Evolutionary conservation across 2,113 vertebrate genomes (phyloP).

Genomic region (Petrocephalus microphthalmus): DNA sequence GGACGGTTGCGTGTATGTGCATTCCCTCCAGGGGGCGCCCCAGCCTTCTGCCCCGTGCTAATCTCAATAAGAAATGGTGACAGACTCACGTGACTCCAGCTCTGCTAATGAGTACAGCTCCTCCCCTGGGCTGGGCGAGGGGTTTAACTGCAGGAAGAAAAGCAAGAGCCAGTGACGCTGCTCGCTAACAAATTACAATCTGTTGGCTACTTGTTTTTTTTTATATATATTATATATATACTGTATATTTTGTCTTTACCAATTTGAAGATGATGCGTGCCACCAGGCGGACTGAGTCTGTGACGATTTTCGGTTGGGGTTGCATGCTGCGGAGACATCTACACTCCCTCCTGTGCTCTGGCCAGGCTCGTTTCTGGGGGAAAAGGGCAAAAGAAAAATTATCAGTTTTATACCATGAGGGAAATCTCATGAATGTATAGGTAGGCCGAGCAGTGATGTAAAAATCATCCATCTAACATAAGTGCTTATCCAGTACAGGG

Average conservation of each 20-base stretch:
- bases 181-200: background rate
- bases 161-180: background rate
- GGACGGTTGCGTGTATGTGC: background rate
- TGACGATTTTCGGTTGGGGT: constrained; percentile 67
- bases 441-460: background rate
- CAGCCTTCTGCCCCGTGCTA: background rate
- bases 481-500: background rate
- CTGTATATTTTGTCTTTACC: constrained; percentile 56
- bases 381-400: background rate
- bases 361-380: constrained; percentile 79
- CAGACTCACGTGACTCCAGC: constrained; percentile 83
- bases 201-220: background rate
- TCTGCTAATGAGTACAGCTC: constrained; percentile 75
- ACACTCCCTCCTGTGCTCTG: constrained; percentile 81
- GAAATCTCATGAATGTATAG: background rate
- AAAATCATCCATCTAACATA: background rate
- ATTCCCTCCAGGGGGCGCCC: background rate
- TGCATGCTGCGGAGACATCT: constrained; percentile 68
- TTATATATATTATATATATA: no score
- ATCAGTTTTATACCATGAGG: background rate
- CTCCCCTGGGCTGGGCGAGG: constrained; percentile 55
- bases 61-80: background rate
- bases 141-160: constrained; percentile 61
- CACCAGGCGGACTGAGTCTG: constrained; percentile 82
- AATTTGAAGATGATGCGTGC: constrained; percentile 78